Evolutionary conservation across 2,888 invertebrate species (phyloP).

Genomic region (Ecliptopera silaceata): DNA sequence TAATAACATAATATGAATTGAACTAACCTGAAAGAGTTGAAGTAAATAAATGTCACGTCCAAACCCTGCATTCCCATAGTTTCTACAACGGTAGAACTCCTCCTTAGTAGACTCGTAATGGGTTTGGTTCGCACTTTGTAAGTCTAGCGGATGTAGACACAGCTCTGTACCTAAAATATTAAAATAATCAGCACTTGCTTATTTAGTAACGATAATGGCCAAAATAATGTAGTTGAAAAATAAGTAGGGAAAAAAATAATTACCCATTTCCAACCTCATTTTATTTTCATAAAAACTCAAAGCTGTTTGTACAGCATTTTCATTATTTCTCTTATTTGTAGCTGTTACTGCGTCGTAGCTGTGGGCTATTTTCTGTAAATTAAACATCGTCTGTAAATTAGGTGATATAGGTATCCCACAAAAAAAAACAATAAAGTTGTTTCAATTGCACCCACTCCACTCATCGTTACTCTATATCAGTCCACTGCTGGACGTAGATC

Average conservation of each 20-base stretch:
- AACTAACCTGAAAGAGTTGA: conserved; percentile 2
- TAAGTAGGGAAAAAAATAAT: neutral
- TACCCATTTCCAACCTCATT: conserved; percentile 16
- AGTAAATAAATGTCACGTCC: conserved; percentile 6
- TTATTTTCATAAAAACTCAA: conserved; percentile 6
- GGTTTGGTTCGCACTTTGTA: neutral
- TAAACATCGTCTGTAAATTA: too few species aligned
- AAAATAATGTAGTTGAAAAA: too few species aligned
- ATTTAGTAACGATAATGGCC: too few species aligned
- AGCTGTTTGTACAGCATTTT: conserved; percentile 31
- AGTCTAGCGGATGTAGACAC: conserved; percentile 12
- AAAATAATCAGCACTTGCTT: too few species aligned
- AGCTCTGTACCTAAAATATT: neutral
- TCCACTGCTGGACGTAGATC: too few species aligned
- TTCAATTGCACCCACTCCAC: too few species aligned
- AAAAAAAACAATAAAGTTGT: too few species aligned
- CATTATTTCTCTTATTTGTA: conserved; percentile 37
- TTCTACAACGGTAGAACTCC: conserved; percentile 4
- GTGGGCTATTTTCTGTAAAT: conserved; percentile 32
- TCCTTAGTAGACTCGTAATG: neutral
- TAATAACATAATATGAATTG: neutral
- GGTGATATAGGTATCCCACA: too few species aligned
- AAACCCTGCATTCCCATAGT: neutral
- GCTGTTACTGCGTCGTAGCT: conserved; percentile 28
- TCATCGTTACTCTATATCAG: too few species aligned